A percentile compares a stretch with the other conserved stretches of the same genome.
Conservation (phyloP, 2,888 invertebrate genomes). For the Prenolepis imparis region DNA sequence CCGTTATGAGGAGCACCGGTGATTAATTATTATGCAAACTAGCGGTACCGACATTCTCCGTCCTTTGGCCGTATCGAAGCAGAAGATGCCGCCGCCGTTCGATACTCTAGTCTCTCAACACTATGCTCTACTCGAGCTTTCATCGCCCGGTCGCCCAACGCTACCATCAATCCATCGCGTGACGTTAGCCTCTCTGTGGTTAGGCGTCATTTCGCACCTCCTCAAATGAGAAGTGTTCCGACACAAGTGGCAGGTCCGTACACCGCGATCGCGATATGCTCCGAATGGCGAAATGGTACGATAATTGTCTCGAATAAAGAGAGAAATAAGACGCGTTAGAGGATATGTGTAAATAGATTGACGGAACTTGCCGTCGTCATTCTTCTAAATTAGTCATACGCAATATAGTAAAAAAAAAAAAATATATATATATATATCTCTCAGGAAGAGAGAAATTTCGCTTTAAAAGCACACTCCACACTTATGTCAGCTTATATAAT, state of each 20-base stretch:
- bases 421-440: not conserved
- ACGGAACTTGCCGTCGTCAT: constrained; percentile 60
- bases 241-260: constrained; percentile 6
- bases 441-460: not conserved
- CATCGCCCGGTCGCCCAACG: constrained; percentile 30
- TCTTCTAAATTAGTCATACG: constrained; percentile 34
- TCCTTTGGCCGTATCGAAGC: constrained; percentile 58
- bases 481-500: constrained; percentile 9
- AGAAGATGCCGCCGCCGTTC: constrained; percentile 56
- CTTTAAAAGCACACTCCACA: not conserved
- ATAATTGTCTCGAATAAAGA: constrained; percentile 32
- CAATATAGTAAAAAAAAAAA: not conserved
- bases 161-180: constrained; percentile 48
- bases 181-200: constrained; percentile 40
- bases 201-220: constrained; percentile 49
- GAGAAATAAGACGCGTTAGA: constrained; percentile 16
- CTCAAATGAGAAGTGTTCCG: constrained; percentile 19
- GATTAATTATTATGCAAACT: constrained; percentile 84
- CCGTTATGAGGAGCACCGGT: constrained; percentile 81
- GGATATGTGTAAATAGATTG: constrained; percentile 33
- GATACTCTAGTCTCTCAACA: constrained; percentile 49
- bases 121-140: constrained; percentile 38
- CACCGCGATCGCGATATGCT: constrained; percentile 25
- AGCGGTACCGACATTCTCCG: constrained; percentile 73
- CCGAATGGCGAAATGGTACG: constrained; percentile 27